Base-by-base conservation (phyloP, 2,113 vertebrate genomes). In the Neodontobutis hainanensis region DNA sequence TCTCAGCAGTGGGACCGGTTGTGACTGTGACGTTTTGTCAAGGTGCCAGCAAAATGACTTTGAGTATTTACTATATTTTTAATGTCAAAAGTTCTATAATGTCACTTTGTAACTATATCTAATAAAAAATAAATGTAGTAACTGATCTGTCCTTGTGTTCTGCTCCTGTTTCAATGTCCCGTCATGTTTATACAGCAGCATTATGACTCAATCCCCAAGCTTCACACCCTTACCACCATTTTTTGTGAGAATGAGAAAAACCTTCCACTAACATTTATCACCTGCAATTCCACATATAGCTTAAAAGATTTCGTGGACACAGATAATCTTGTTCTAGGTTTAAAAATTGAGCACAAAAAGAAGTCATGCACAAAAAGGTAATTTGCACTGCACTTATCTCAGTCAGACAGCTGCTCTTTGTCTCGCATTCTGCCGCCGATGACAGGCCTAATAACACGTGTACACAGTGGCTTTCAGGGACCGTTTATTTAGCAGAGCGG, bases 381-480 rank as follows among this genome's bases (percentile, higher is more conserved):
- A 63, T 73, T 52, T 47, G 36, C 38, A 46, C 58, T 67, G 68
- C 57, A 70, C 44, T 75, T 59, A 65, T 66, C 47, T 65, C 49
- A 0, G 12, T 7, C 46, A 58, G 42, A 50, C 61, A 67, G 59
- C 58, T 77, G 66, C 48, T 78, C 32, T 64, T 67, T 56, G 52
- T 61, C 45, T 48, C 3, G 0, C n/a, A n/a, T n/a, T n/a, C n/a
- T n/a, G n/a, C n/a, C n/a, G n/a, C 34, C 9, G 16, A 15, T 2
- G 36, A 11, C n/a, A 42, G 32, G 34, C 12, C 8, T 12, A 32
- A 68, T 38, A 36, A 45, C 44, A 14, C 60, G 58, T 34, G 16
- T 52, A 11, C 50, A 52, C 50, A 52, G 50, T 27, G 19, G 16
- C 49, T 10, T 10, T 10, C 50, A 34, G 19, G 19, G 19, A 27